Conservation (phyloP, 2,797 vertebrate genomes). For the Moxostoma hubbsi region DNA sequence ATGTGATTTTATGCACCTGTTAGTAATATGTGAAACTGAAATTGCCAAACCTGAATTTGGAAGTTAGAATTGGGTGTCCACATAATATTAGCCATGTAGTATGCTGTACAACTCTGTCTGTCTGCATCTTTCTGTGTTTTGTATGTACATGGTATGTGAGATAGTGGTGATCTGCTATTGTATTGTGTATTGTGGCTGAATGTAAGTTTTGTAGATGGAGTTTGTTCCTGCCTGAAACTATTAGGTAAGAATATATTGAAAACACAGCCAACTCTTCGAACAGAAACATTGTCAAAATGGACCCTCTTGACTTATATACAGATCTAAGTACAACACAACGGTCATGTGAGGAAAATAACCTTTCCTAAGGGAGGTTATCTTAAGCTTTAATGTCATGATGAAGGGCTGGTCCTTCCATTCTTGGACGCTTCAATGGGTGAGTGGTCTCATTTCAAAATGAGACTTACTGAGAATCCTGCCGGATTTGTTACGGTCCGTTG, state of each 20-base stretch:
- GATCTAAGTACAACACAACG: too few species aligned
- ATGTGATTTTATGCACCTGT: too few species aligned
- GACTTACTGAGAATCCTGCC: conserved; percentile 10
- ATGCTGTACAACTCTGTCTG: too few species aligned
- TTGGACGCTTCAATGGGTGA: neutral
- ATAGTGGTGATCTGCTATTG: neutral
- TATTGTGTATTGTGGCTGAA: conserved; percentile 24
- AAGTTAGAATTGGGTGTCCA: too few species aligned
- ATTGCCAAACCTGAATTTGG: too few species aligned
- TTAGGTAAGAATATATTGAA: conserved; percentile 12
- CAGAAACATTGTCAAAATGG: neutral
- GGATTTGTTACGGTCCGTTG: conserved; percentile 35
- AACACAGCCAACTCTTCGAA: neutral
- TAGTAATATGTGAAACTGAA: too few species aligned
- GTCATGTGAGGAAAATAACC: too few species aligned
- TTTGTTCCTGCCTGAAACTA: neutral
- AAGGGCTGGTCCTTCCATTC: neutral
- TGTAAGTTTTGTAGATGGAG: conserved; percentile 28
- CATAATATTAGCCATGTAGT: too few species aligned
- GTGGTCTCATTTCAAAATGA: neutral
- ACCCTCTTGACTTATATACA: too few species aligned
- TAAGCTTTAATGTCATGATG: too few species aligned
- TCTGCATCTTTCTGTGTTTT: conserved; percentile 19
- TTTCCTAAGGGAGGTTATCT: too few species aligned
- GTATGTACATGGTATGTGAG: neutral